Evolutionary conservation across 1,140 invertebrate species (phyloP), one percentile per base, ranked within the genome.

Genomic region (Drosophila triauraria): DNA sequence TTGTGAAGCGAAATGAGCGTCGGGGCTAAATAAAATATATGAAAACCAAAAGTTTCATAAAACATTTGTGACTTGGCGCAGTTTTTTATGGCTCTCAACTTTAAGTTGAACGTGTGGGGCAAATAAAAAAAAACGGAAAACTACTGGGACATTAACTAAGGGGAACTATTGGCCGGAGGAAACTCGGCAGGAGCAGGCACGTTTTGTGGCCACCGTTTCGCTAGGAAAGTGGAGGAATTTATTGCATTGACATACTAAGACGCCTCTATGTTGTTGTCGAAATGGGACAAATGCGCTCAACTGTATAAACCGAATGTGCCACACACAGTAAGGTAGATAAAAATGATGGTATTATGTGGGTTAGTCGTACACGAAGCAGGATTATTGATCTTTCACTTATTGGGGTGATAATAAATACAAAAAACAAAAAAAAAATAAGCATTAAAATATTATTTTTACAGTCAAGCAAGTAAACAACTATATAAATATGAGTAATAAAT

Each of bases 51-150:
- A 87, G 63, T 87, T 87, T 87, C 83, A 87, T 87, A 87, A 87
- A 87, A 87, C 83, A 87, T 87, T 87, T 87, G 79, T 87, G 80
- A 87, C 83, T 87, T 87, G 72, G 40, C 60, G 83, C 80, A 80
- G 79, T 80, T 87, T 83, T 86, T 86, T 86, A 85, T 85, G 48
- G 71, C 65, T 77, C 65, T 71, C 79, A 82, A 86, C 82, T 85
- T 85, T 25, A 85, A 85, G 81, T 84, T 83, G 30, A 32, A 43
- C 67, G 67, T 70, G 67, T 68, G 67, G 47, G 30, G 30, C 47
- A 69, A 38, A 62, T 53, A 51, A 43, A 10, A 20, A 38, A 44
- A 17, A 42, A 15, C 32, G 8, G 2, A 8, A 25, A 70, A 56
- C 53, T 56, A 25, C 25, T n/a, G 63, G 48, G 63, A 51, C 48